Evolutionary conservation across 2,888 invertebrate species (phyloP).

Genomic region (Fragum whitleyi): DNA sequence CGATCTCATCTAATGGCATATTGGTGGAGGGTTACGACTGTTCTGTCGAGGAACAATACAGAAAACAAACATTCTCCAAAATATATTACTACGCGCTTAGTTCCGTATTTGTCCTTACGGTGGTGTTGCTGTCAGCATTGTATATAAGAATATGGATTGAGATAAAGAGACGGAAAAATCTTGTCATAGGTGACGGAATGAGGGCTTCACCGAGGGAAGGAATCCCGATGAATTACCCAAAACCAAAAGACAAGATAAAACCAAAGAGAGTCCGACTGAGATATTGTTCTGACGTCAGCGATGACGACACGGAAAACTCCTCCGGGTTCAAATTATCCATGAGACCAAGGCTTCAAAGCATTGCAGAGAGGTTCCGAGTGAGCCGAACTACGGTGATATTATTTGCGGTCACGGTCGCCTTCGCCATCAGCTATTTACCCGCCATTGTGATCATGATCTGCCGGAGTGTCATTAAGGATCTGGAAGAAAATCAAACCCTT

Average conservation of each 20-base stretch:
- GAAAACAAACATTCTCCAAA: conserved; percentile 64
- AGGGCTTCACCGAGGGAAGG: conserved; percentile 48
- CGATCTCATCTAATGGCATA: conserved; percentile 60
- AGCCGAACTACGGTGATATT: conserved; percentile 66
- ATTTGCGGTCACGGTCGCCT: conserved; percentile 68
- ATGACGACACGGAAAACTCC: conserved; percentile 61
- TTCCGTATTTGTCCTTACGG: conserved; percentile 70
- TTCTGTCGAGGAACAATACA: conserved; percentile 72
- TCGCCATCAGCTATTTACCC: conserved; percentile 66
- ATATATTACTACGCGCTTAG: conserved; percentile 70
- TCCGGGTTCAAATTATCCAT: conserved; percentile 17
- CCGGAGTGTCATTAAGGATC: conserved; percentile 58
- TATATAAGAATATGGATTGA: conserved; percentile 73
- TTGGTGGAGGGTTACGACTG: conserved; percentile 73
- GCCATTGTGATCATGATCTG: conserved; percentile 66
- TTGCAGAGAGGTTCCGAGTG: conserved; percentile 58
- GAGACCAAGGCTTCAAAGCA: conserved; percentile 54
- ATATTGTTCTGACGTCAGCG: conserved; percentile 70
- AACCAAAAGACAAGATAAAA: conserved; percentile 28
- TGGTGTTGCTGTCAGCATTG: conserved; percentile 71
- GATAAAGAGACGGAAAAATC: conserved; percentile 57
- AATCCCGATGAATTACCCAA: conserved; percentile 15
- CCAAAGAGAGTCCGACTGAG: conserved; percentile 57
- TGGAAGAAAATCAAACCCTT: conserved; percentile 55
- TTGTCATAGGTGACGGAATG: conserved; percentile 58